Percentiles rank a stretch among this genome's conserved stretches.
Conservation (phyloP, 1,140 invertebrate genomes). For the Apis dorsata region DNA sequence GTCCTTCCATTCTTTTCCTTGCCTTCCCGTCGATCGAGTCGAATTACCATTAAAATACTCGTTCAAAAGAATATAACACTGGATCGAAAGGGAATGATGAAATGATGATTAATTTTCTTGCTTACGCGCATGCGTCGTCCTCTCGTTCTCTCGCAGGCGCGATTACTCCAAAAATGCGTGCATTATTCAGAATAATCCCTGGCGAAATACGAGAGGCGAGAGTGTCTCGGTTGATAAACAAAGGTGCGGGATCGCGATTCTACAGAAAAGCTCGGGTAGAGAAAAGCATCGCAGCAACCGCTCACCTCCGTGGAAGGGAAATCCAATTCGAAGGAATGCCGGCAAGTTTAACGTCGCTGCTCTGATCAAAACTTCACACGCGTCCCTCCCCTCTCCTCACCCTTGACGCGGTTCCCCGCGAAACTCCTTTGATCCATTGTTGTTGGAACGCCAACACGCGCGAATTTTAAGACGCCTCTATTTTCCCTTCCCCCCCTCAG, state of each 20-base stretch:
- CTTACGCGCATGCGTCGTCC: too few species aligned
- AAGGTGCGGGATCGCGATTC: background rate
- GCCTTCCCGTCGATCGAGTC: too few species aligned
- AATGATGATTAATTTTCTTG: too few species aligned
- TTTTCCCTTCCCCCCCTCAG: background rate
- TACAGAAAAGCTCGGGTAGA: background rate
- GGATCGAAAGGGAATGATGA: too few species aligned
- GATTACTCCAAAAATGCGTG: too few species aligned
- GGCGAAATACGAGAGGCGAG: too few species aligned
- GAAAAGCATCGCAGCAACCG: background rate
- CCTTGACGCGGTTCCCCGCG: slow-evolving; percentile 17
- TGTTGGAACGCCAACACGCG: slow-evolving; percentile 22
- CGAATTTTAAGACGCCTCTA: slow-evolving; percentile 31
- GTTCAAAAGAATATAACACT: too few species aligned
- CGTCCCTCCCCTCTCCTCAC: background rate
- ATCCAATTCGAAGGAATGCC: slow-evolving; percentile 22
- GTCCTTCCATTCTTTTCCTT: too few species aligned
- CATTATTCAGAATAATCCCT: too few species aligned
- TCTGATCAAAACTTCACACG: slow-evolving; percentile 35
- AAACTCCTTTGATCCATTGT: slow-evolving; percentile 39
- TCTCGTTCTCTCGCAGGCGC: too few species aligned
- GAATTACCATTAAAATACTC: too few species aligned
- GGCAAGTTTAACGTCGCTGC: background rate
- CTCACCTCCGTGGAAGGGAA: slow-evolving; percentile 13
- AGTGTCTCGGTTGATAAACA: too few species aligned